These are phyloP conservation scores for Melolontha melolontha DNA, from an alignment of 2,888 invertebrate species.

Conservation along the genomic window DNA sequence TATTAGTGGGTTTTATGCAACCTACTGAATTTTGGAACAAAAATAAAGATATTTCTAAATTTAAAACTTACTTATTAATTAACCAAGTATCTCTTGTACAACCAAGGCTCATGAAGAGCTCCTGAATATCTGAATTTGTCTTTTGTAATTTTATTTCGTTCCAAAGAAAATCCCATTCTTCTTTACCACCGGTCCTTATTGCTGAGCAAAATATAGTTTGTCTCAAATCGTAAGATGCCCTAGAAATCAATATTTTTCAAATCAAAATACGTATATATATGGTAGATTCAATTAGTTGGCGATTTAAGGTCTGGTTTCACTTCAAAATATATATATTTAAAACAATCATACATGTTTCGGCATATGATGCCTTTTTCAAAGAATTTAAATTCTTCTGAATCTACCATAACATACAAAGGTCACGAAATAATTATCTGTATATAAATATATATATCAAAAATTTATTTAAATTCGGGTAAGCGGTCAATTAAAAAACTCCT, in stretches of 20 bases:
- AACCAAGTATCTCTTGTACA: conserved; percentile 68
- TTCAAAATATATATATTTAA: too few relatives aligned
- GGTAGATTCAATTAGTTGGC: too few relatives aligned
- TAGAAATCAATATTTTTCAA: conserved; percentile 55
- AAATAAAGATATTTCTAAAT: background rate
- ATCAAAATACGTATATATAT: too few relatives aligned
- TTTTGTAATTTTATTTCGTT: conserved; percentile 62
- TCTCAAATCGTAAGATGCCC: conserved; percentile 76
- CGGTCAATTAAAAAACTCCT: too few relatives aligned
- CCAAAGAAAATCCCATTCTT: conserved; percentile 81
- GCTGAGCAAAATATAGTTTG: conserved; percentile 73
- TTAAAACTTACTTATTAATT: conserved; percentile 64
- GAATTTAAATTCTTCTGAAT: too few relatives aligned
- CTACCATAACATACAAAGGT: too few relatives aligned
- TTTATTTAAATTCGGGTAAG: too few relatives aligned
- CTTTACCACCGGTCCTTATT: conserved; percentile 72
- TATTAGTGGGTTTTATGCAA: background rate
- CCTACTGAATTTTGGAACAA: background rate
- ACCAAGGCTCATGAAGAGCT: conserved; percentile 67
- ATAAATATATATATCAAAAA: too few relatives aligned
- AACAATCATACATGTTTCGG: too few relatives aligned
- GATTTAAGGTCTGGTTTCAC: too few relatives aligned
- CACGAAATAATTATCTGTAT: too few relatives aligned
- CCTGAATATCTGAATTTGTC: conserved; percentile 32
- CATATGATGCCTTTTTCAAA: too few relatives aligned